Evolutionary conservation across 1,140 invertebrate genomes (phyloP).

Genomic region (Cecropterus lyciades): DNA sequence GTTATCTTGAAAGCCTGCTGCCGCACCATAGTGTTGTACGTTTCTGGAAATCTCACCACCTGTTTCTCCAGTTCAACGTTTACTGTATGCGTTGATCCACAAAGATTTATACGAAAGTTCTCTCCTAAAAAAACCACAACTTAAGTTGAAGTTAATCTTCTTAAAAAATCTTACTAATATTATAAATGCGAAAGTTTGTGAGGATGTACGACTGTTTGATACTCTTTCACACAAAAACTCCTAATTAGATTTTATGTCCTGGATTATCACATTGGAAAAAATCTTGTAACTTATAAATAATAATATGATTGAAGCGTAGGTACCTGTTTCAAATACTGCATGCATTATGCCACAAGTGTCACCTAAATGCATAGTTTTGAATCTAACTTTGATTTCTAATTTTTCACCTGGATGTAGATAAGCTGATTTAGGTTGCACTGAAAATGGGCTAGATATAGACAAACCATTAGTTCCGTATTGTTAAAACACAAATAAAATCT

Average conservation of each 20-base stretch:
- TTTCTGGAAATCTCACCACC: conserved; percentile 67
- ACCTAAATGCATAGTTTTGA: conserved; percentile 72
- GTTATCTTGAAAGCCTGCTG: conserved; percentile 70
- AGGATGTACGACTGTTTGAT: no score
- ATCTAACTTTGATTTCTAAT: conserved; percentile 58
- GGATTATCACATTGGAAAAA: no score
- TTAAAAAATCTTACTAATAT: no score
- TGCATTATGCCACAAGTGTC: conserved; percentile 48
- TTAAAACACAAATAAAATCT: not conserved
- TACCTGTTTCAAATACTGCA: conserved; percentile 71
- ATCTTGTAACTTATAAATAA: no score
- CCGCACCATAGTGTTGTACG: conserved; percentile 70
- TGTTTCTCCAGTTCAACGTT: conserved; percentile 66
- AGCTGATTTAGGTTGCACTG: conserved; percentile 62
- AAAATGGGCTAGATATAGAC: conserved; percentile 62
- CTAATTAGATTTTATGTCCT: conserved; percentile 11
- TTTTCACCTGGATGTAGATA: conserved; percentile 60
- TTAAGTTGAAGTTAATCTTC: not conserved
- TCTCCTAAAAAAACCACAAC: conserved; percentile 53
- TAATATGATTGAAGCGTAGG: not conserved
- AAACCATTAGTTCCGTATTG: not conserved
- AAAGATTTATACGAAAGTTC: conserved; percentile 60
- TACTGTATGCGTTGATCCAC: conserved; percentile 56
- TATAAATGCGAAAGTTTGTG: no score
- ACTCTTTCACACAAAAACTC: no score